Base-by-base conservation (phyloP, 1,140 invertebrate genomes). In the Euschistus heros region DNA sequence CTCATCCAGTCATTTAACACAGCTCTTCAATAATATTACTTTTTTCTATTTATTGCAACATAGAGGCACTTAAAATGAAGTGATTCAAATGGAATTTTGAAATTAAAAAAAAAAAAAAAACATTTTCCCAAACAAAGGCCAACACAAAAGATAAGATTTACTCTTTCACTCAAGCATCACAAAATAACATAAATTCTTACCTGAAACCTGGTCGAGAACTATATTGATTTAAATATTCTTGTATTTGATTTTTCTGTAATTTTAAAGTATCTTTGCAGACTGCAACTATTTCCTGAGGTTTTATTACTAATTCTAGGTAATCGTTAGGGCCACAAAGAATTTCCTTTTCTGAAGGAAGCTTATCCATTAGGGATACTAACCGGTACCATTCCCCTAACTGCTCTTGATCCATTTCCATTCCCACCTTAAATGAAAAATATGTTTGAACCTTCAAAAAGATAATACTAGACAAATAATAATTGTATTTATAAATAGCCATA, bases 211-310 rank as follows among this genome's bases (percentile, higher is more conserved):
- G 33, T 37, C 33, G 3, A 37, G 33, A 37, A 37, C 33, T 6
- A 37, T 1, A 37, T 10, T 37, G 33, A 57, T 22, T 57, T 8
- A 57, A 24, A 57, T 24, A 57, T 22, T 57, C 54, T 24, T 57
- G 18, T 57, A 57, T 17, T 6, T 24, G 18, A 26, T 57, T 57
- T 26, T 26, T 57, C 15, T 22, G 18, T 26, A 57, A 57, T 26
- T 57, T 57, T 5, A 57, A 15, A 57, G 5, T 57, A 8, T 57
- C 54, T 26, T 57, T 57, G 54, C 18, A 57, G 15, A 26, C 54
- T 24, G 20, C 54, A 8, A 57, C 10, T 57, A 57, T 57, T 17
- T 57, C 24, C 10, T 26, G 18, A 26, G 15, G 15, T 26, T 57
- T 57, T 22, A 57, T 24, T 27, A 26, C 15, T 17, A 24, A 17